Evolutionary conservation across 2,888 invertebrate genomes (phyloP).

Genomic region (Tachina fera): DNA sequence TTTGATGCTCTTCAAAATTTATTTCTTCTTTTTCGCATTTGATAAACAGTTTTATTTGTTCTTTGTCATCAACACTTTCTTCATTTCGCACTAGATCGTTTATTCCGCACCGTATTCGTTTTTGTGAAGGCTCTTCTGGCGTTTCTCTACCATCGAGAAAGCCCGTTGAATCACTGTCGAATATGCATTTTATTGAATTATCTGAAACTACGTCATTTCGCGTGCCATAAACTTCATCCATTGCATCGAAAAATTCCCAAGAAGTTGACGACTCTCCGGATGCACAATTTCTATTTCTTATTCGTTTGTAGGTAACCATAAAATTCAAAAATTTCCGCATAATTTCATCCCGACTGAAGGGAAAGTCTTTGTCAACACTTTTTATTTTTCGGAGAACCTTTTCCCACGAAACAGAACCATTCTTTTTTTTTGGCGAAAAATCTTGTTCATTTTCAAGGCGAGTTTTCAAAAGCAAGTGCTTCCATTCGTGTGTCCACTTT

Average conservation of each 20-base stretch:
- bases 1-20: no score
- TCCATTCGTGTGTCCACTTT: slow-evolving; percentile 15
- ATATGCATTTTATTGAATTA: background rate
- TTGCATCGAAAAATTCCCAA: slow-evolving; percentile 60
- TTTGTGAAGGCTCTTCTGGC: slow-evolving; percentile 30
- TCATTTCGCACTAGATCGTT: slow-evolving; percentile 14
- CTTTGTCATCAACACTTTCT: slow-evolving; percentile 21
- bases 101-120: slow-evolving; percentile 21
- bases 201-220: slow-evolving; percentile 37
- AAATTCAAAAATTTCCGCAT: slow-evolving; percentile 59
- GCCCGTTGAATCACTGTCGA: background rate
- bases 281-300: slow-evolving; percentile 52
- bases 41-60: slow-evolving; percentile 20
- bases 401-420: slow-evolving; percentile 35
- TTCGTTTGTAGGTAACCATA: slow-evolving; percentile 57
- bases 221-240: slow-evolving; percentile 38
- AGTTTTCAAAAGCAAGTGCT: slow-evolving; percentile 12
- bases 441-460: slow-evolving; percentile 8
- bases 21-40: slow-evolving; percentile 28
- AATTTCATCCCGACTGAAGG: slow-evolving; percentile 56
- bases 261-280: slow-evolving; percentile 52
- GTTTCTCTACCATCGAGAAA: background rate
- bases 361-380: slow-evolving; percentile 35
- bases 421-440: slow-evolving; percentile 37
- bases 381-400: slow-evolving; percentile 41